Evolutionary conservation across 2,113 vertebrate species (phyloP), one percentile per base, ranked within the genome.

Genomic region (Psittacara wagleri): DNA sequence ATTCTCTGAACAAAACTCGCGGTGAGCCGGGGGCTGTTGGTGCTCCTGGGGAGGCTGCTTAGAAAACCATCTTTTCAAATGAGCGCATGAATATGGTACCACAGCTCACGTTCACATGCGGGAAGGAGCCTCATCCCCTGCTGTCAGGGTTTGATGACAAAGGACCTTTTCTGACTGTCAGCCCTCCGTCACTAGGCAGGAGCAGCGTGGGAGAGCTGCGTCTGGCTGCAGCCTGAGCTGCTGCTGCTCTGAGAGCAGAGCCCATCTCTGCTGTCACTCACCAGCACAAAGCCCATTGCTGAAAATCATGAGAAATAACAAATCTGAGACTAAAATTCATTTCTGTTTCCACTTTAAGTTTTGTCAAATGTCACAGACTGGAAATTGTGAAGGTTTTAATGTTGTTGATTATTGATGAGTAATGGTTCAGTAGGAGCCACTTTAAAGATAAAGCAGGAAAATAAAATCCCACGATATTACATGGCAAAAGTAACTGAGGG

Each of bases 371-470:
- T 88, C 86, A 74, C 33, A 44, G 75, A 25, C 76, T 90, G 73
- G 80, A 89, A 92, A 51, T 86, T 62, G 90, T 75, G 74, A 33
- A 43, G 64, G 91, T 64, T 64, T 86, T 92, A 74, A 57, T 5
- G n/a, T 85, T 78, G 28, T 24, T 73, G 46, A 35, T 86, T 92
- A 69, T 62, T 83, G 92, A 66, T 88, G 95, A 95, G 76, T 48
- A 39, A 86, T 62, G 75, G 64, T 37, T 86, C 48, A 70, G 67
- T 5, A 39, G 89, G 52, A 88, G 75, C 72, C 69, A 13, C n/a
- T 91, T 73, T 37, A 44, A 84, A 88, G 85, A 25, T 3, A 9
- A 84, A 73, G 67, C 20, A 61, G 68, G 61, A 44, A 57, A 82
- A 67, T 33, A 41, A 83, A 81, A 68, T 64, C 86, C 85, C 66